A percentile compares a stretch with the other conserved stretches of the same genome.
phyloP scores from a whole-genome alignment of 2,113 vertebrate species.

The Ammodytes marinus region DNA sequence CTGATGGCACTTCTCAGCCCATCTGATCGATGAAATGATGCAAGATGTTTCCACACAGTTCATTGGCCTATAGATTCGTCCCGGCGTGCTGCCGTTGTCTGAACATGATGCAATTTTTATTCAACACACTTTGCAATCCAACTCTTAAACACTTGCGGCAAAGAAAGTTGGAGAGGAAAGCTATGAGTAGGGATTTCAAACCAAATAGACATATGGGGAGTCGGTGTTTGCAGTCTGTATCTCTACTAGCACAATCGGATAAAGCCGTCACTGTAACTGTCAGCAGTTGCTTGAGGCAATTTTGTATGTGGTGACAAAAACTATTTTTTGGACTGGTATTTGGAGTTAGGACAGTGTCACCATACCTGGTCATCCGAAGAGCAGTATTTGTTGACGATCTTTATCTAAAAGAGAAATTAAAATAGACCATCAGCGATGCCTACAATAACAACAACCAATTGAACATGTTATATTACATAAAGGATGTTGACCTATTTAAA shows the following conservation, averaged over 20 bases:
- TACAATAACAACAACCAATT: neutral
- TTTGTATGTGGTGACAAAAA: neutral
- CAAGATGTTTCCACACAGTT: neutral
- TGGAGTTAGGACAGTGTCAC: neutral
- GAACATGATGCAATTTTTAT: neutral
- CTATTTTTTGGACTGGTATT: neutral
- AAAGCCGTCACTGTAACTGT: neutral
- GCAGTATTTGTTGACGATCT: constrained; percentile 90
- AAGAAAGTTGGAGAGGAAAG: neutral
- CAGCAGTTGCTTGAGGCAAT: neutral
- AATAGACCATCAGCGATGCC: neutral
- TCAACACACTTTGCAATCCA: neutral
- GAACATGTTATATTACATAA: neutral
- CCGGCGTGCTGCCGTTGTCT: neutral
- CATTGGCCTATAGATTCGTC: neutral
- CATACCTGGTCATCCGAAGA: constrained; percentile 92
- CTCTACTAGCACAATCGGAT: neutral
- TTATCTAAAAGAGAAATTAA: constrained; percentile 84
- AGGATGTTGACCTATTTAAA: neutral
- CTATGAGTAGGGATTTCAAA: neutral
- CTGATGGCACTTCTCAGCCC: neutral
- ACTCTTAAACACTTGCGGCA: neutral
- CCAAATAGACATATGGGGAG: neutral
- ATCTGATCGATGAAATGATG: neutral
- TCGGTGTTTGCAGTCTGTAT: neutral